Conservation (phyloP, 2,113 vertebrate species). For the Gadus chalcogrammus region DNA sequence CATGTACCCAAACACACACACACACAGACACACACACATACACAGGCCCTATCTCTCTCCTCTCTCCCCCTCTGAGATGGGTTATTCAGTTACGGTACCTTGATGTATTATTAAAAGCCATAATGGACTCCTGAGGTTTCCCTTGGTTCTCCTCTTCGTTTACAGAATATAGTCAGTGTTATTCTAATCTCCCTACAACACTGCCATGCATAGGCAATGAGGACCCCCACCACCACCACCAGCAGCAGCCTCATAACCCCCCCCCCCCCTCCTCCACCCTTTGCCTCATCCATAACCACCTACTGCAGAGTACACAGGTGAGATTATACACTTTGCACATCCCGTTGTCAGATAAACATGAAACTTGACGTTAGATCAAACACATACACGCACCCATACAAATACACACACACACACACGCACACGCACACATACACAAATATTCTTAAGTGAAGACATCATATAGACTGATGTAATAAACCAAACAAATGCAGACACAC, state of each 20-base stretch:
- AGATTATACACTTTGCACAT: neutral
- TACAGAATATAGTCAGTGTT: conserved; percentile 99
- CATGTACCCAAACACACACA: too few relatives aligned
- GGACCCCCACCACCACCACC: conserved; percentile 73
- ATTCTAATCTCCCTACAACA: conserved; percentile 99
- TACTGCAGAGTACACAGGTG: neutral
- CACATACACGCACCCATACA: neutral
- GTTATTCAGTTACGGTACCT: conserved; percentile 99
- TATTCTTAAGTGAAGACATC: conserved; percentile 59
- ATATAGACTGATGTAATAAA: conserved; percentile 38
- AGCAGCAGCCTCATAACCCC: conserved; percentile 76
- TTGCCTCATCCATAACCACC: conserved; percentile 73
- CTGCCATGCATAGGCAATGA: conserved; percentile 97
- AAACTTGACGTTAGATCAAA: too few relatives aligned
- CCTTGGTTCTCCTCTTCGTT: conserved; percentile 97
- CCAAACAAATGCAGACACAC: neutral
- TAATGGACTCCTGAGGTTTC: conserved; percentile 99
- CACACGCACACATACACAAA: conserved; percentile 8
- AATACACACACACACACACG: neutral
- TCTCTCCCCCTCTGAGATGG: conserved; percentile 87
- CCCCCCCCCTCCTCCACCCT: conserved; percentile 76
- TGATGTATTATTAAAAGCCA: conserved; percentile 99
- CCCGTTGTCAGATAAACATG: too few relatives aligned
- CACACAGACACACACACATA: too few relatives aligned
- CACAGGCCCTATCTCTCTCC: conserved; percentile 18